phyloP scores from a whole-genome alignment of 2,113 vertebrate genomes.

The Bubo bubo region DNA sequence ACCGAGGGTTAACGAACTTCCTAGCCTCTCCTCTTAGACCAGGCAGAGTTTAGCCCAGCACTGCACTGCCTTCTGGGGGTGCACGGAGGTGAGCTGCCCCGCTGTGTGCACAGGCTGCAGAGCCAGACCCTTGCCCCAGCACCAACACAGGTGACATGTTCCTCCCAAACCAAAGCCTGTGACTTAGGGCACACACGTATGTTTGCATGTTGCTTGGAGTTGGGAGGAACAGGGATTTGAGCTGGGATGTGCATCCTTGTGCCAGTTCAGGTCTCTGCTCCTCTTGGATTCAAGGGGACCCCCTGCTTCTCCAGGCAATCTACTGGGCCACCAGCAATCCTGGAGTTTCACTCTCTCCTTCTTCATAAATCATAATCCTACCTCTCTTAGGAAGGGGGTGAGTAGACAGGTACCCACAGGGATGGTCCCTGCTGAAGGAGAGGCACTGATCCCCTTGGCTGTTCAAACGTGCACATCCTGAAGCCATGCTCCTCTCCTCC shows the following conservation, averaged over 20 bases:
- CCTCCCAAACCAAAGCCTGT: background rate
- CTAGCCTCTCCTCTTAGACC: background rate
- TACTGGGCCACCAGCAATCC: background rate
- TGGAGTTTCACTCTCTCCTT: background rate
- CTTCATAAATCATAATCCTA: background rate
- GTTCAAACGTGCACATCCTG: background rate
- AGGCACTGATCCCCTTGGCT: rapidly evolving
- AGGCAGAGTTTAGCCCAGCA: background rate
- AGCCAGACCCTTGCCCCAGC: background rate
- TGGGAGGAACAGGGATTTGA: background rate
- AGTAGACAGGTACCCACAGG: background rate
- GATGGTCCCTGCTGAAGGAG: background rate
- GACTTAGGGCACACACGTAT: rapidly evolving
- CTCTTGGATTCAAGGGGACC: background rate
- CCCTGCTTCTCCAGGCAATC: background rate
- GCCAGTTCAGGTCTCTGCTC: background rate
- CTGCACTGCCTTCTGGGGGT: background rate
- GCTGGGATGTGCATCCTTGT: background rate
- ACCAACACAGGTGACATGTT: background rate
- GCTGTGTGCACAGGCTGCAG: background rate
- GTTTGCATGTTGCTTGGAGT: background rate
- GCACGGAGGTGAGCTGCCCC: background rate
- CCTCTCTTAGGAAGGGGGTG: background rate
- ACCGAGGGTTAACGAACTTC: background rate
- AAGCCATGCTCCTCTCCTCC: background rate